Evolutionary conservation across 2,888 invertebrate genomes (phyloP), one percentile per base, ranked within the genome.

Genomic region (Parnassius glacialis): DNA sequence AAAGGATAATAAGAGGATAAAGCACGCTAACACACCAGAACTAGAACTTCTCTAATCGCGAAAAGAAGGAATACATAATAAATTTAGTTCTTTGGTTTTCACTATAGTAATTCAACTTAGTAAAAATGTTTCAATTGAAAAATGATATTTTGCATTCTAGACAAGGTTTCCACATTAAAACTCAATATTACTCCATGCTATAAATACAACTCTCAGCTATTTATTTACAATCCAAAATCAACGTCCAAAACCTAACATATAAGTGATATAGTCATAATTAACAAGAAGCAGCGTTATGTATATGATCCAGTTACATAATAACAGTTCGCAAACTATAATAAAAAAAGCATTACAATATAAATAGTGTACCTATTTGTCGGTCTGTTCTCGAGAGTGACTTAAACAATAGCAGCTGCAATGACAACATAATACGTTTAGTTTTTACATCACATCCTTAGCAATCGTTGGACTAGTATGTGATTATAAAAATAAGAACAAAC

Each of bases 341-440:
- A 74, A 64, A 1, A 12, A 88, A 89, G 87, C 87, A 76, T 76
- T 82, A 85, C 75, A 77, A 78, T 85, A 80, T 76, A 83, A 85
- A 70, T 13, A 75, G 78, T 89, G 87, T 91, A 91, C 91, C 91
- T 91, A 91, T 89, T 90, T 85, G 80, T 76, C 74, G 89, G 80
- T 83, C 71, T 81, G 86, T 83, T 90, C 90, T 87, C 84, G 84
- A 75, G 89, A 85, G 89, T 91, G 91, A 87, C 89, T 91, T 89
- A 91, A 88, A 78, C 91, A 91, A 91, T 90, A 91, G 90, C 91
- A 91, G 90, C 91, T 91, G 91, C 76, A 91, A 91, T 76, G 72
- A 84, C 73, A 89, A 90, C 74, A 80, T 77, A 74, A 67, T 69
- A 68, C 54, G 65, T 87, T 87, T 85, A 87, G 80, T 87, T 74